These are phyloP conservation scores for Brachyrhaphis roseni DNA, from an alignment of 2,797 vertebrate genomes.

Conservation along the genomic window DNA sequence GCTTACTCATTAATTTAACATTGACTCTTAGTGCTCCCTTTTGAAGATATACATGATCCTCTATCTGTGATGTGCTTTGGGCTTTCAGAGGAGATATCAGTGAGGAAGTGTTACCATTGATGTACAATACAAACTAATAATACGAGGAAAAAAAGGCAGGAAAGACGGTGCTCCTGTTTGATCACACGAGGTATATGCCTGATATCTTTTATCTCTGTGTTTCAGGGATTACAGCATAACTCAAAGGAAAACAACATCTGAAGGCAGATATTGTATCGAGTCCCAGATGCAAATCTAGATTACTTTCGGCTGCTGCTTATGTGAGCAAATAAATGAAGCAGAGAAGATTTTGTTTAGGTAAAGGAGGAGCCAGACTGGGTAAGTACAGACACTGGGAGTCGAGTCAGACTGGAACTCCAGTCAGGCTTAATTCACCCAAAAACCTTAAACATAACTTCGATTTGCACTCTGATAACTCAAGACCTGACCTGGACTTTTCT, in stretches of 20 bases:
- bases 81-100: neutral
- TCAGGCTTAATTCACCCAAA: neutral
- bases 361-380: neutral
- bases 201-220: neutral
- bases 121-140: neutral
- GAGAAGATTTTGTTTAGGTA: neutral
- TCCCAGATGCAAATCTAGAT: neutral
- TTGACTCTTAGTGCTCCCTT: neutral
- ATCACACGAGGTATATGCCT: neutral
- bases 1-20: neutral
- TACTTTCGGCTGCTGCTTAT: neutral
- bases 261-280: neutral
- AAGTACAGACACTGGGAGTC: neutral
- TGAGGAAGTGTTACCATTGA: neutral
- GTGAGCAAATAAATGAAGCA: neutral
- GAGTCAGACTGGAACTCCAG: neutral
- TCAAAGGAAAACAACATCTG: conserved; percentile 1
- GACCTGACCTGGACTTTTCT: neutral
- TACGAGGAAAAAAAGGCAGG: neutral
- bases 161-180: neutral
- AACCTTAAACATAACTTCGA: neutral
- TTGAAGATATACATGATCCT: neutral
- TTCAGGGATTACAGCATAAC: conserved; percentile 2
- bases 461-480: neutral
- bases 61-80: neutral